These are phyloP conservation scores for Tanypteryx hageni DNA, from an alignment of 2,888 invertebrate species.

Conservation along the genomic window DNA sequence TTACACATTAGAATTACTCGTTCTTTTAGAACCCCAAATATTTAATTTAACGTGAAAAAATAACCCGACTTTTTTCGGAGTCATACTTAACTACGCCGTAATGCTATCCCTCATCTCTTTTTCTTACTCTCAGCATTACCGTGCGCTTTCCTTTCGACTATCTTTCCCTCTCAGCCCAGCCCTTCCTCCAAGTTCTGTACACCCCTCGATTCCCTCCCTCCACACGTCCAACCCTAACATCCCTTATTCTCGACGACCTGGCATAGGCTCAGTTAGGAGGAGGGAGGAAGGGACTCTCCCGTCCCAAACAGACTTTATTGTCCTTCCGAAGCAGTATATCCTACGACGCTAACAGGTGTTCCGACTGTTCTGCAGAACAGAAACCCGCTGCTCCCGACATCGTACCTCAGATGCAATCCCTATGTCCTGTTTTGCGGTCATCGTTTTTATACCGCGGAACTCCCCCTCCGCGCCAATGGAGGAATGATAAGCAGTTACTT, in stretches of 20 bases:
- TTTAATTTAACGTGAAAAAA: no score
- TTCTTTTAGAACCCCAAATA: no score
- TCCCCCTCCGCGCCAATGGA: neutral
- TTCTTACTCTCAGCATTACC: neutral
- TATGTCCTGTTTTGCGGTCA: conserved; percentile 31
- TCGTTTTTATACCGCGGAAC: conserved; percentile 25
- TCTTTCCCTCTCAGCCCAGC: neutral
- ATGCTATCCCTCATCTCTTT: neutral
- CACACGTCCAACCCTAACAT: no score
- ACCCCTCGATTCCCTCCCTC: no score
- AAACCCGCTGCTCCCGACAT: conserved; percentile 5
- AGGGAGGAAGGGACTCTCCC: no score
- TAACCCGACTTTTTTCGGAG: no score
- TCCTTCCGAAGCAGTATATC: conserved; percentile 21
- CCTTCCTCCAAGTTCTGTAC: neutral
- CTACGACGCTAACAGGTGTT: conserved; percentile 45
- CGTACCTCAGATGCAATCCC: conserved; percentile 14
- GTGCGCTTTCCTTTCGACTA: neutral
- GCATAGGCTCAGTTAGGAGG: no score
- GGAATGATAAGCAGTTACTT: conserved; percentile 47
- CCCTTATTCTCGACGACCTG: no score
- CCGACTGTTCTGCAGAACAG: neutral
- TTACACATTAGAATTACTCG: no score
- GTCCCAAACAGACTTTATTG: conserved; percentile 36
- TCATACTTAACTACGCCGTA: no score